phyloP scores from a whole-genome alignment of 2,888 invertebrate species.

The Nemoura dubitans region DNA sequence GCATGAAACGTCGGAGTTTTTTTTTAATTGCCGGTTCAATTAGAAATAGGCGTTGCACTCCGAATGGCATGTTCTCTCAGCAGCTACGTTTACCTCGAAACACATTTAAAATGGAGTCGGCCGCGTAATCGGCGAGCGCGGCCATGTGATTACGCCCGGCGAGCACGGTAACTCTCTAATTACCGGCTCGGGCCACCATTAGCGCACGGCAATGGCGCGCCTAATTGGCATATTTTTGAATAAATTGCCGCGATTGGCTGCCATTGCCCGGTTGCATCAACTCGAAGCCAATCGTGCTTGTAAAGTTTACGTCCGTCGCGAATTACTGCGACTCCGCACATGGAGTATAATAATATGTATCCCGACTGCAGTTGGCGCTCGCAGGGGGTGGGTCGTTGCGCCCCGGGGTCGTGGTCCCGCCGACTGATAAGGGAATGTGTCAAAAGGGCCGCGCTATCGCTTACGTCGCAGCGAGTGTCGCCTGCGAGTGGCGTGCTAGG shows the following conservation, averaged over 20 bases:
- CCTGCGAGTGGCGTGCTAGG: conserved; percentile 52
- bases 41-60: conserved; percentile 30
- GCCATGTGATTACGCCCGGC: not conserved
- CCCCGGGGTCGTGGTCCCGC: not conserved
- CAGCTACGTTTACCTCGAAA: conserved; percentile 16
- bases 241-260: not conserved
- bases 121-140: not conserved
- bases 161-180: conserved; percentile 9
- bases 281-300: conserved; percentile 3
- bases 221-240: conserved; percentile 12
- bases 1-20: conserved; percentile 25
- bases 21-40: conserved; percentile 38
- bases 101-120: conserved; percentile 33
- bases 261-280: not conserved
- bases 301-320: conserved; percentile 5
- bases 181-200: not conserved
- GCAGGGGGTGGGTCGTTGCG: not conserved
- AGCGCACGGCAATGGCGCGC: not conserved
- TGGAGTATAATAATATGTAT: too few relatives aligned
- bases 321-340: not conserved
- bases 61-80: not conserved
- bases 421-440: conserved; percentile 13
- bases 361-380: too few relatives aligned
- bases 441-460: conserved; percentile 53
- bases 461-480: conserved; percentile 52